Conservation (phyloP, 2,888 invertebrate species). For the Mimas tiliae region DNA sequence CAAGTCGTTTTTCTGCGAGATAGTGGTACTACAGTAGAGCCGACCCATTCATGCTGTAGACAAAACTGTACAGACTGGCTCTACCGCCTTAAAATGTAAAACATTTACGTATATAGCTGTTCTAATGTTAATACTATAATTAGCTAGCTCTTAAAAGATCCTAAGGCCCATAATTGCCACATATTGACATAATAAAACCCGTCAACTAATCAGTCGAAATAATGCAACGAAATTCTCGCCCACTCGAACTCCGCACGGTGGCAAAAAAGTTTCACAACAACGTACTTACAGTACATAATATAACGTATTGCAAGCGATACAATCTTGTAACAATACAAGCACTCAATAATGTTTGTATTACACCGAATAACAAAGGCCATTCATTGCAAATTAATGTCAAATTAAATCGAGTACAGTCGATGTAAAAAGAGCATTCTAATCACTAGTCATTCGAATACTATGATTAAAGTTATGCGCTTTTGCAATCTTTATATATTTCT, state of each 20-base stretch:
- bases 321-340: conserved; percentile 35
- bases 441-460: background rate
- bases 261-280: conserved; percentile 23
- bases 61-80: too few relatives aligned
- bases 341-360: conserved; percentile 41
- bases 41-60: too few relatives aligned
- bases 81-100: too few relatives aligned
- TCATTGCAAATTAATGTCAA: conserved; percentile 50
- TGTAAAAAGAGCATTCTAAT: conserved; percentile 31
- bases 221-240: conserved; percentile 1
- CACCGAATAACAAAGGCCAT: conserved; percentile 43
- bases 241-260: conserved; percentile 15
- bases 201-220: background rate
- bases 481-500: too few relatives aligned
- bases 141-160: too few relatives aligned
- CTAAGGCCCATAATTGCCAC: background rate
- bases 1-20: too few relatives aligned
- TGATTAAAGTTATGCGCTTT: too few relatives aligned
- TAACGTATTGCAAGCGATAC: conserved; percentile 36
- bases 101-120: too few relatives aligned
- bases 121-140: too few relatives aligned
- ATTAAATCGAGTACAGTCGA: conserved; percentile 35
- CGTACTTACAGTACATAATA: conserved; percentile 33
- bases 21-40: too few relatives aligned
- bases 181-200: background rate